Base-by-base conservation (phyloP, 2,888 invertebrate genomes). In the Fragum fragum region DNA sequence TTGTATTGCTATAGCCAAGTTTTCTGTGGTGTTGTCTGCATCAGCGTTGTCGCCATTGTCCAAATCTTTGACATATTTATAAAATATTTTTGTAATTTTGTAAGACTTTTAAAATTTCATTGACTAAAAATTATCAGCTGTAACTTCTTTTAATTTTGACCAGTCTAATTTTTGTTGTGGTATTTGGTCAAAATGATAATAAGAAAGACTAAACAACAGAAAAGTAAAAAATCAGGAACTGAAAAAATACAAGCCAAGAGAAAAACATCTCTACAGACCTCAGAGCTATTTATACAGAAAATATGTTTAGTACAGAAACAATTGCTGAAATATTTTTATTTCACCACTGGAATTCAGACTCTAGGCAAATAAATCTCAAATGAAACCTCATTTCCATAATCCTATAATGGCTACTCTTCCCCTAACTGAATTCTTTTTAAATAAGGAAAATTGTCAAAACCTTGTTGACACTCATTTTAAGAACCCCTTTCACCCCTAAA, bases 311-410 rank as follows among this genome's bases (percentile, higher is more conserved):
- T 26, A 57, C 18, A 57, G 57, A 26, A 57, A 57, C 57, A 57
- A 26, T 57, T 57, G 47, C n/a, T 23, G 14, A 57, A 57, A 2
- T 26, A 57, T 21, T 57, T 57, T 57, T 57, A 32, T 28, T 63
- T 28, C 21, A n/a, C 16, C 63, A n/a, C n/a, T 36, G 63, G 63
- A 63, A 63, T 32, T 63, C n/a, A 63, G 36, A 29, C 63, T 63
- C 36, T 23, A 47, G 69, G 52, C 52, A 70, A 70, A 70, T 70
- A 28, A 70, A 52, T 52, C 69, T 70, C 69, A 47, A 23, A 69
- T 66, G 42, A 66, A 66, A 39, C 39, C 66, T 66, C 16, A 69
- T 70, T 70, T 52, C 52, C 69, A 70, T 70, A 70, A 70, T 70
- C 69, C 52, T 14, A 16, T 28, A 26, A 66, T 66, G 28, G 29